Evolutionary conservation across 2,888 invertebrate species (phyloP), one percentile per base, ranked within the genome.

Genomic region (Hyalella azteca): DNA sequence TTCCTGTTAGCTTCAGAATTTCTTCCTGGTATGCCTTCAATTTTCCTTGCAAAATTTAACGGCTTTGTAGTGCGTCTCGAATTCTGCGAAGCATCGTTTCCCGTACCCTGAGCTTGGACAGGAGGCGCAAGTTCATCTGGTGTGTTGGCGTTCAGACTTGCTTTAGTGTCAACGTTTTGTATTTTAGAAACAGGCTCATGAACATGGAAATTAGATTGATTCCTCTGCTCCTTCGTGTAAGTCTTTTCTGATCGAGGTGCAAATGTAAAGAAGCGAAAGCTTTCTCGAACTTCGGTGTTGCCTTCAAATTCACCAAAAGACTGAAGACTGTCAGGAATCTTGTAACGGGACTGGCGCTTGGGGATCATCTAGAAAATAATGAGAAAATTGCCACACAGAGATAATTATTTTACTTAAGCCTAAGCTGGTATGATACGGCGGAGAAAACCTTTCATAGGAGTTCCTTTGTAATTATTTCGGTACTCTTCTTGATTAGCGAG

Each of bases 241-340:
- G 22, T 32, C 36, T 32, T 32, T 36, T 5, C 2, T 36, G 66
- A 2, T 66, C 36, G 22, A 7, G 66, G 29, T 36, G 66, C 39
- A n/a, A 36, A 66, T 3, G 36, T 9, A 66, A 66, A 66, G 19
- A 19, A 36, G 13, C 36, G 32, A 66, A 41, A 78, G 39, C 49
- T 78, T 9, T 78, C 60, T 22, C 66, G n/a, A 26, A 78, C 66
- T 79, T 80, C 77, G 26, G 80, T 60, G 32, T 22, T 29, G 11
- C 41, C 39, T 22, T 39, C 76, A 77, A 80, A 66, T 29, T 41
- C 59, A 11, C 81, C 81, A 32, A 81, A 79, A 66, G 66, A 22
- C 15, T 66, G 59, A 36, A 50, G 29, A 39, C 41, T 59, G 41
- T 78, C 48, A 19, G 39, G 66, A 66, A 66, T 66, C 36, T 66